Evolutionary conservation across 2,888 invertebrate genomes (phyloP), one percentile per base, ranked within the genome.

Genomic region (Mythimna lalbum): DNA sequence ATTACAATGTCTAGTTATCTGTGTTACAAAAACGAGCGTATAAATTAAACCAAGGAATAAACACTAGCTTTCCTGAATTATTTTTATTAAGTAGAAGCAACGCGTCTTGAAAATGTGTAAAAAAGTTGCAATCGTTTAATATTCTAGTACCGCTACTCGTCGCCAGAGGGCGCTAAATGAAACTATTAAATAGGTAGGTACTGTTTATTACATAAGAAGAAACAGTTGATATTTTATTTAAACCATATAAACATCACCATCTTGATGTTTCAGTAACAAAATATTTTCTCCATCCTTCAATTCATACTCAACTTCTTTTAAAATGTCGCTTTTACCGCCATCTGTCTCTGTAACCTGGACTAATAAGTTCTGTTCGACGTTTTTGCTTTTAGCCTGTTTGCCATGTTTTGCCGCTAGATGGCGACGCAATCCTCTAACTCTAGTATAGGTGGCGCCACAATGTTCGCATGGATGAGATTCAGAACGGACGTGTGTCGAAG

Each of bases 391-490:
- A 6, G 63, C 52, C 21, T 80, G 84, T 80, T 88, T 89, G 2
- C 83, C 86, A 47, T 94, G 94, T 66, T 94, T 95, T 0, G 91
- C 88, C 39, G 83, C 70, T 50, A 93, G 85, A 82, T 96, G 95
- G 50, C 94, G 89, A 52, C 89, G 81, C 33, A 96, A 63, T 0
- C 93, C 93, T 27, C 93, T 84, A 0, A 83, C 64, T n/a, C 93
- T 86, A 0, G 92, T 86, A 73, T 94, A 96, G 56, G 87, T 87
- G 74, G 94, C 91, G 72, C 92, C 90, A 78, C 95, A 95, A 33
- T 89, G 87, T 2, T 82, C 78, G 69, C 95, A 95, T 0, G 89
- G 66, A 65, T 92, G 90, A 0, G 86, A 53, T 68, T 91, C 90
- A 0, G 93, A 88, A 0, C 90, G 89, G 14, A 92, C 93, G 80